Conservation (phyloP, 2,888 invertebrate species). For the Drosophila paracracens region DNA sequence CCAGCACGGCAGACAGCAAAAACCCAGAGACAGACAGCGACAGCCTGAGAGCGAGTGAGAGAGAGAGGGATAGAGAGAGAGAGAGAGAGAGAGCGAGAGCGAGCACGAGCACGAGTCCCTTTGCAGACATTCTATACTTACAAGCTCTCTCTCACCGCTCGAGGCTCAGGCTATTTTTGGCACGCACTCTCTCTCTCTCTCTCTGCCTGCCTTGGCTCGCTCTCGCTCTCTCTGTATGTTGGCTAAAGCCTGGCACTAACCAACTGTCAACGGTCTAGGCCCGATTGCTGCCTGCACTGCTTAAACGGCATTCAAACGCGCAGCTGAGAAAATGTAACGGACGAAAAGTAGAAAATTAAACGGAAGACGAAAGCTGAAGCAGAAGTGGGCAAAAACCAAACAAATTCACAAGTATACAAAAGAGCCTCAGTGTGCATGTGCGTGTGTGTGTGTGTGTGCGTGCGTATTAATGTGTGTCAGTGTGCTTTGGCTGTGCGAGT, state of each 20-base stretch:
- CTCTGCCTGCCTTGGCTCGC: slow-evolving; percentile 46
- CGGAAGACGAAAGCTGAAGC: slow-evolving; percentile 41
- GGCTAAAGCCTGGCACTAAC: slow-evolving; percentile 50
- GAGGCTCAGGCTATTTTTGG: slow-evolving; percentile 68
- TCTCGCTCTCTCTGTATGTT: slow-evolving; percentile 23
- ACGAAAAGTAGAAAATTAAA: slow-evolving; percentile 51
- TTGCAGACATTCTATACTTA: slow-evolving; percentile 70
- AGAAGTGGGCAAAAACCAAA: slow-evolving; percentile 51
- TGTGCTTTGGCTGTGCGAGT: slow-evolving; percentile 5
- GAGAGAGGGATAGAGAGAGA: neutral
- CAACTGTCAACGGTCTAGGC: slow-evolving; percentile 63
- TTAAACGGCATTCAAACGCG: slow-evolving; percentile 77
- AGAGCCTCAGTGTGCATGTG: slow-evolving; percentile 32
- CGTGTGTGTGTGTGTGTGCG: slow-evolving; percentile 2
- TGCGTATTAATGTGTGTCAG: slow-evolving; percentile 40
- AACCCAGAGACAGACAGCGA: neutral
- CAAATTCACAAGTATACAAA: slow-evolving; percentile 53
- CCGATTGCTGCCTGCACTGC: slow-evolving; percentile 42
- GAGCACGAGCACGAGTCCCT: slow-evolving; percentile 1
- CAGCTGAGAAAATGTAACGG: slow-evolving; percentile 74
- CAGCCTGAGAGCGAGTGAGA: slow-evolving; percentile 7
- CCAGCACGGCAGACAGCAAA: slow-evolving; percentile 19
- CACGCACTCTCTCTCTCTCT: slow-evolving; percentile 24
- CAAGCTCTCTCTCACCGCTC: slow-evolving; percentile 33
- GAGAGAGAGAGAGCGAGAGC: neutral